Conservation (phyloP, 1,140 invertebrate genomes). For the Drosophila pallidifrons region DNA sequence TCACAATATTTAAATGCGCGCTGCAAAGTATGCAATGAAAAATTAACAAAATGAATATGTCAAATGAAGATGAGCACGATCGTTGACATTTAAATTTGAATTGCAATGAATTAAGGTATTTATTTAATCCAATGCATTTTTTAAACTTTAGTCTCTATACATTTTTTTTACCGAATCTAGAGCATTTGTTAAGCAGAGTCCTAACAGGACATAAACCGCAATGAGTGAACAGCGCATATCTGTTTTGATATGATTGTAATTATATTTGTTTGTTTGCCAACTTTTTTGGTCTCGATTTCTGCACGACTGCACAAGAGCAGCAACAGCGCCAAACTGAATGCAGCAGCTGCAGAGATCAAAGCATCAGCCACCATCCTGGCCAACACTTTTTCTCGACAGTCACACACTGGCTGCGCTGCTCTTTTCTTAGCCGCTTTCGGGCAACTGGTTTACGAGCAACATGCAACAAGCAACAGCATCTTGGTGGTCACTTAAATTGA, state of each 20-base stretch:
- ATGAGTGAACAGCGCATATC: constrained; percentile 40
- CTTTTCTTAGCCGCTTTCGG: constrained; percentile 47
- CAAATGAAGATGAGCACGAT: background rate
- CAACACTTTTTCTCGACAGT: constrained; percentile 20
- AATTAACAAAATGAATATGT: background rate
- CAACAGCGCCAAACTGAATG: constrained; percentile 70
- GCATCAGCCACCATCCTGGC: constrained; percentile 57
- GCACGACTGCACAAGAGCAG: constrained; percentile 76
- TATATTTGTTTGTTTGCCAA: background rate
- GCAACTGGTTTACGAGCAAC: constrained; percentile 64
- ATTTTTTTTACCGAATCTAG: constrained; percentile 40
- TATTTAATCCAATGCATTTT: background rate
- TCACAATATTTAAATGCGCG: constrained; percentile 44
- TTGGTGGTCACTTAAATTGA: constrained; percentile 53
- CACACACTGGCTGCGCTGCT: background rate
- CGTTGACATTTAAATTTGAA: background rate
- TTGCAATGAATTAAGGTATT: background rate
- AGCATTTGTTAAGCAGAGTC: constrained; percentile 40
- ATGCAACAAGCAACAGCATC: background rate
- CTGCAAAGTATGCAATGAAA: constrained; percentile 47
- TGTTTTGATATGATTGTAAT: background rate
- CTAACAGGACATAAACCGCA: constrained; percentile 59
- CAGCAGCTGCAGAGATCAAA: constrained; percentile 37
- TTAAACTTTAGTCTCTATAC: background rate
- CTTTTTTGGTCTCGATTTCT: constrained; percentile 23